Percentiles rank a stretch among this genome's conserved stretches.
Conservation (phyloP, 2,797 vertebrate species). For the Potorous gilbertii region DNA sequence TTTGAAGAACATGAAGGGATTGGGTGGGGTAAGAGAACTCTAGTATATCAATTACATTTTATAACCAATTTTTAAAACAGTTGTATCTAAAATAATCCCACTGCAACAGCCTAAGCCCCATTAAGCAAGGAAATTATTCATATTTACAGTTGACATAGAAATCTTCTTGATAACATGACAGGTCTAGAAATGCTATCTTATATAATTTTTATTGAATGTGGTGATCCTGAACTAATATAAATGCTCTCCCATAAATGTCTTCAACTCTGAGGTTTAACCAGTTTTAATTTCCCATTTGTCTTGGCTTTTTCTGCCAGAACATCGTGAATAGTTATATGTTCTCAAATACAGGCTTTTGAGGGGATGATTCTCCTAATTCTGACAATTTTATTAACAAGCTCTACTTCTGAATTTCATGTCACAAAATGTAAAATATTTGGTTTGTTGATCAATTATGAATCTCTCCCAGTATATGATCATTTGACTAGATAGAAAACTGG, state of each 20-base stretch:
- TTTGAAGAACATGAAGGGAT: neutral
- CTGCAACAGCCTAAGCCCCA: neutral
- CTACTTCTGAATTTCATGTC: neutral
- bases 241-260: neutral
- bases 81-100: neutral
- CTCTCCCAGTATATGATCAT: neutral
- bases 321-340: fast-evolving
- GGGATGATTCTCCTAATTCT: neutral
- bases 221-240: neutral
- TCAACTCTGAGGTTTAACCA: neutral
- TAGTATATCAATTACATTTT: neutral
- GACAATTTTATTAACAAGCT: neutral
- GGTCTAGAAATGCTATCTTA: constrained; percentile 9
- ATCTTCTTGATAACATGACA: neutral
- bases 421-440: neutral
- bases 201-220: neutral
- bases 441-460: neutral
- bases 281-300: neutral
- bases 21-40: neutral
- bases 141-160: neutral
- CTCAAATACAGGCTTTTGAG: neutral
- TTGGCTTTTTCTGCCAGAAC: neutral
- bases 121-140: neutral
- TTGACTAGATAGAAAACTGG: neutral
- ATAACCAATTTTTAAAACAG: neutral